Percentiles rank a stretch among this genome's conserved stretches.
phyloP scores from a whole-genome alignment of 2,888 invertebrate genomes.

The Callimorpha dominula region DNA sequence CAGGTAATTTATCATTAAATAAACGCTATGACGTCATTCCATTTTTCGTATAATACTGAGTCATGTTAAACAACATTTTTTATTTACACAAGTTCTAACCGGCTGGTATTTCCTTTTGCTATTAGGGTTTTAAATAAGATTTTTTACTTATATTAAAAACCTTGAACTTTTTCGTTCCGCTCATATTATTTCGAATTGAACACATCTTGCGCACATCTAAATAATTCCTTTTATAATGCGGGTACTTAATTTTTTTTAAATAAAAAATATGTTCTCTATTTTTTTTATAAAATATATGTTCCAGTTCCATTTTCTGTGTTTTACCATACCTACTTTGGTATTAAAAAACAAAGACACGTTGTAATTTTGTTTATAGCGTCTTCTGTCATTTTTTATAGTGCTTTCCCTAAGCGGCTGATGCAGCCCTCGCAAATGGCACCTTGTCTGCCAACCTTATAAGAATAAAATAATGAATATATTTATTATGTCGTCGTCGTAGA shows the following conservation, averaged over 20 bases:
- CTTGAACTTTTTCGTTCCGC: constrained; percentile 39
- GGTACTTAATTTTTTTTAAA: background rate
- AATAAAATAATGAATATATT: constrained; percentile 12
- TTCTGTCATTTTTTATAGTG: background rate
- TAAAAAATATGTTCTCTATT: background rate
- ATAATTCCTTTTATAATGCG: background rate
- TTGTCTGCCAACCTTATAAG: background rate
- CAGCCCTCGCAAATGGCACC: background rate
- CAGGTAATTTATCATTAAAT: constrained; percentile 68
- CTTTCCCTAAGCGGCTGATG: background rate
- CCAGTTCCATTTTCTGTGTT: background rate
- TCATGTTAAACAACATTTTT: constrained; percentile 47
- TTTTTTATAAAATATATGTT: background rate
- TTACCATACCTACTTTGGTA: background rate
- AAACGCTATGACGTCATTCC: constrained; percentile 54
- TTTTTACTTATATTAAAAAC: constrained; percentile 31
- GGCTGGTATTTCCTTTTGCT: constrained; percentile 44
- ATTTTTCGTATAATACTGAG: constrained; percentile 43
- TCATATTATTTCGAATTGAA: constrained; percentile 40
- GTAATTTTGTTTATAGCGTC: background rate
- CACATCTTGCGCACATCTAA: background rate
- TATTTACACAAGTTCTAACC: constrained; percentile 36
- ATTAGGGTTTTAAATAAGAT: constrained; percentile 21
- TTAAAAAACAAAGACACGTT: background rate
- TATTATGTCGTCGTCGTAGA: background rate